Percentiles rank a stretch among this genome's conserved stretches.
phyloP scores from a whole-genome alignment of 2,888 invertebrate species.

The Pachydiplax longipennis region DNA sequence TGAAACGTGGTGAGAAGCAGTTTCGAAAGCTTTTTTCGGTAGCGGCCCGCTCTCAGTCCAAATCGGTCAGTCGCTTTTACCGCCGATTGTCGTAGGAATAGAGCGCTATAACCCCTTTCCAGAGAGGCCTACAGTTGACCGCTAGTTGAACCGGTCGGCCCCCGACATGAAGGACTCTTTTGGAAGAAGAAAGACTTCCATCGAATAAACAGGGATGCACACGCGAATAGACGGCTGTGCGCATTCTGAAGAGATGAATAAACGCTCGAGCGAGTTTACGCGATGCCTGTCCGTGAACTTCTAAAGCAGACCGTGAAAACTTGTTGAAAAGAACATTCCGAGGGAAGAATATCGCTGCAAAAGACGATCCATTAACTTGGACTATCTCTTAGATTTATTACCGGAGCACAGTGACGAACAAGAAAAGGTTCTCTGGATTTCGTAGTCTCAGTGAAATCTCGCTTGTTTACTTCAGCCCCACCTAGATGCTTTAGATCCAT shows the following conservation, averaged over 20 bases:
- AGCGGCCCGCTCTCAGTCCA: neutral
- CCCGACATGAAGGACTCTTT: neutral
- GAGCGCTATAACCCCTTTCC: too few species aligned
- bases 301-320: too few species aligned
- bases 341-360: too few species aligned
- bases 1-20: neutral
- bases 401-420: too few species aligned
- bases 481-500: too few species aligned
- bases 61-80: neutral
- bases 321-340: too few species aligned
- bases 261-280: neutral
- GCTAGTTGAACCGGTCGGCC: neutral
- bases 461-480: too few species aligned
- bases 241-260: neutral
- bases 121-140: neutral
- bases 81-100: neutral
- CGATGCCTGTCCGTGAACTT: too few species aligned
- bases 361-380: too few species aligned
- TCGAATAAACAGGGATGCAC: neutral
- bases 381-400: too few species aligned
- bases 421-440: too few species aligned
- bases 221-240: neutral
- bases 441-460: too few species aligned
- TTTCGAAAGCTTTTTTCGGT: neutral
- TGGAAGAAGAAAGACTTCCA: neutral